A percentile compares a stretch with the other conserved stretches of the same genome.
These are phyloP conservation scores for Eristalis pertinax DNA, from an alignment of 2,888 invertebrate species.

Conservation along the genomic window DNA sequence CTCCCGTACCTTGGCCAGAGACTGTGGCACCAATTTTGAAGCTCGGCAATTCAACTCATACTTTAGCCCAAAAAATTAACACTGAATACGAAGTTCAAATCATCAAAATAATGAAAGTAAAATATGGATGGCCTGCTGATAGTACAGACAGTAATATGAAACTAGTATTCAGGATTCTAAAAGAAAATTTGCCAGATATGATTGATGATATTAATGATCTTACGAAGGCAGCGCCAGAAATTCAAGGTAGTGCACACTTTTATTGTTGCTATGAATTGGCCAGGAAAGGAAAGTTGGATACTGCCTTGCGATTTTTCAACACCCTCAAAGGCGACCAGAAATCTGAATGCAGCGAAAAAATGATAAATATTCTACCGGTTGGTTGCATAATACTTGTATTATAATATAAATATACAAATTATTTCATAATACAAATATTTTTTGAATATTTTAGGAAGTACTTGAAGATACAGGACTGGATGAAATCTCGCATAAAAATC, in stretches of 20 bases:
- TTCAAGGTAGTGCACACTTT: constrained; percentile 77
- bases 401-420: not conserved
- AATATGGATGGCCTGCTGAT: constrained; percentile 80
- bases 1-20: constrained; percentile 81
- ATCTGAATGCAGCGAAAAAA: constrained; percentile 74
- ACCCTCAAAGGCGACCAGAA: constrained; percentile 74
- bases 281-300: constrained; percentile 77
- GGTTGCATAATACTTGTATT: constrained; percentile 17
- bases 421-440: not conserved
- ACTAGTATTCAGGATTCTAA: constrained; percentile 79
- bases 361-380: constrained; percentile 76
- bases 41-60: constrained; percentile 80
- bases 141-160: constrained; percentile 77
- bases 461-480: constrained; percentile 59
- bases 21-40: constrained; percentile 77
- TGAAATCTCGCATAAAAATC: constrained; percentile 74
- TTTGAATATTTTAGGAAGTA: constrained; percentile 69
- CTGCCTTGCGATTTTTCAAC: constrained; percentile 77
- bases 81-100: constrained; percentile 80
- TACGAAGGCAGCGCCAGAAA: constrained; percentile 78
- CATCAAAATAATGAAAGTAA: constrained; percentile 80
- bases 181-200: constrained; percentile 79
- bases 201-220: constrained; percentile 78
- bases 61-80: constrained; percentile 78
- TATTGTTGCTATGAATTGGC: constrained; percentile 80